Base-by-base conservation (phyloP, 1,140 invertebrate species). In the Aphelinus certus region DNA sequence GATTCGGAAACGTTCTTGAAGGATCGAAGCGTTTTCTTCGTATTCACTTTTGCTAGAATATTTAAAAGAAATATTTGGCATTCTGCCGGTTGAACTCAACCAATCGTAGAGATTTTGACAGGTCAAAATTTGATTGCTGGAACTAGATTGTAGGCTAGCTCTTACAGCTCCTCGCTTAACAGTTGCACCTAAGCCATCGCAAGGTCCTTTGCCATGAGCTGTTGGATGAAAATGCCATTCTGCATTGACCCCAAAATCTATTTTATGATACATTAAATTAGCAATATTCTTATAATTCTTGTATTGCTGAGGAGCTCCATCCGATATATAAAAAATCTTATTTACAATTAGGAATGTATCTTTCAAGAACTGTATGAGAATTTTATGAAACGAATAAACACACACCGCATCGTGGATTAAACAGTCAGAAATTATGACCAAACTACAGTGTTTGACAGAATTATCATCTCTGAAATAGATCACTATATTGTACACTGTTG, bases 161-260 rank as follows among this genome's bases (percentile, higher is more conserved):
- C 51, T 53, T 9, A 53, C 51, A 5, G 51, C 51, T 5, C 51
- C 51, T 53, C 51, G 51, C 9, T 53, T 53, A 3, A 53, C 51
- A 5, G 9, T 9, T 53, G 51, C 51, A 5, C 51, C 51, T 9
- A 53, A 53, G 3, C 51, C 51, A 53, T 53, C 4, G 9, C 51
- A 53, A 5, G 51, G 51, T 3, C 51, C 51, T 53, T 53, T 53
- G 3, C 51, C 51, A 53, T 53, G 51, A 5, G 51, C 51, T 5
- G 51, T 53, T 53, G 51, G 79, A 71, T 78, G 81, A 75, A 83
- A 85, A 74, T 83, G 66, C 83, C 83, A 86, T 71, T 79, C 78
- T 9, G 79, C 81, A 9, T 67, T 45, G 3, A 83, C 49, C 9
- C 73, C 67, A 76, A 82, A 82, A 76, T 84, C 80, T 45, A 81